Conservation (phyloP, 2,888 invertebrate species). For the Acanthococcus lagerstroemiae region DNA sequence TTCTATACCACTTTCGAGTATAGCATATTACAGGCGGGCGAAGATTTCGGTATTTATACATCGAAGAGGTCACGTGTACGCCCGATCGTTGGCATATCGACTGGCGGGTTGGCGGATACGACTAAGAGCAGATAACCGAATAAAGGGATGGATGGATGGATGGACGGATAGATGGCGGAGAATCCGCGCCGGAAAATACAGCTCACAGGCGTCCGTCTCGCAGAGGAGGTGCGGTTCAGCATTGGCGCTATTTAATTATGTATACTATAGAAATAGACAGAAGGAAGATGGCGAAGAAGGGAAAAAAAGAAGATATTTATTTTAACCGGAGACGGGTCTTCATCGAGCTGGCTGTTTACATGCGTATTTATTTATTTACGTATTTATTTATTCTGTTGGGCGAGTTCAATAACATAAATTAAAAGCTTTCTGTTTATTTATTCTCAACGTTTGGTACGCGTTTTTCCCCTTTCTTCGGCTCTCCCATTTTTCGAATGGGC, state of each 20-base stretch:
- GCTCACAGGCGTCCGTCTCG: too few species aligned
- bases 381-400: conserved; percentile 31
- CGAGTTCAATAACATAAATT: conserved; percentile 30
- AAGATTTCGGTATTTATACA: too few species aligned
- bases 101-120: too few species aligned
- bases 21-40: too few species aligned
- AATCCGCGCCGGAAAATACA: too few species aligned
- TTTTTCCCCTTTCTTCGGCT: not conserved
- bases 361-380: conserved; percentile 31
- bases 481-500: not conserved
- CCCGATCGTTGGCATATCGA: too few species aligned
- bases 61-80: too few species aligned
- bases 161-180: too few species aligned
- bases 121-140: too few species aligned
- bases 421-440: conserved; percentile 31
- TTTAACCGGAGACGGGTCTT: conserved; percentile 30
- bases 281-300: not conserved
- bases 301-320: conserved; percentile 23
- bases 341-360: conserved; percentile 25
- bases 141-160: too few species aligned
- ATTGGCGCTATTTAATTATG: conserved; percentile 20
- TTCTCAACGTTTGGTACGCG: conserved; percentile 22
- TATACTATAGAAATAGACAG: conserved; percentile 15
- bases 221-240: too few species aligned
- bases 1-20: too few species aligned